Evolutionary conservation across 2,888 invertebrate species (phyloP), one percentile per base, ranked within the genome.

Genomic region (Drosophila prolongata): DNA sequence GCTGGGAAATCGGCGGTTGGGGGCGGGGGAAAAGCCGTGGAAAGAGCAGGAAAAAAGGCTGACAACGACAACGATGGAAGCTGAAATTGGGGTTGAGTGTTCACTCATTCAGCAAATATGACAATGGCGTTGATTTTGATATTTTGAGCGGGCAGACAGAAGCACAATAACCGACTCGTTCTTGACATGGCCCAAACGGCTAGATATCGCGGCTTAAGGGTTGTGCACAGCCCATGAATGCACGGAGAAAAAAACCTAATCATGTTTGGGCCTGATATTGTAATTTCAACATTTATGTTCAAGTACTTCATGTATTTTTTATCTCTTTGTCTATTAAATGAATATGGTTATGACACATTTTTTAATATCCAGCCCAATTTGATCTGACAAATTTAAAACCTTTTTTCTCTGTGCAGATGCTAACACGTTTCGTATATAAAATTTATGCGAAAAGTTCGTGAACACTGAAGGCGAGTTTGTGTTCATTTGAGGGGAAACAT

Each of bases 101-200:
- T 87, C 89, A 80, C 87, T 89, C 83, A 84, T 83, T 79, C 55
- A 77, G 68, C 82, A 85, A 76, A 85, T 56, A 88, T 77, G 85
- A 77, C 84, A 87, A 87, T 84, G 81, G 85, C 86, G 88, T 79
- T 77, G 79, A 79, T 87, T 87, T 82, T 77, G 72, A 71, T 65
- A 68, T 75, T 83, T 53, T 58, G 52, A 52, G 50, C 52, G 35
- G 54, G 38, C 75, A 71, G 64, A 67, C 65, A 80, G 80, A 67
- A 76, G 66, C 65, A 78, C 85, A 87, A 81, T 54, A 67, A 68
- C 73, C 55, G 52, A 62, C 66, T 69, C 43, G 13, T 34, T 69
- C 55, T 67, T 68, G 68, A 76, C 76, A 78, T 66, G 75, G 65
- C 70, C 71, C 73, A 70, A 83, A 62, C 58, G 55, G 65, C 44